Evolutionary conservation across 2,888 invertebrate genomes (phyloP), one percentile per base, ranked within the genome.

Genomic region (Hyppa rectilinea): DNA sequence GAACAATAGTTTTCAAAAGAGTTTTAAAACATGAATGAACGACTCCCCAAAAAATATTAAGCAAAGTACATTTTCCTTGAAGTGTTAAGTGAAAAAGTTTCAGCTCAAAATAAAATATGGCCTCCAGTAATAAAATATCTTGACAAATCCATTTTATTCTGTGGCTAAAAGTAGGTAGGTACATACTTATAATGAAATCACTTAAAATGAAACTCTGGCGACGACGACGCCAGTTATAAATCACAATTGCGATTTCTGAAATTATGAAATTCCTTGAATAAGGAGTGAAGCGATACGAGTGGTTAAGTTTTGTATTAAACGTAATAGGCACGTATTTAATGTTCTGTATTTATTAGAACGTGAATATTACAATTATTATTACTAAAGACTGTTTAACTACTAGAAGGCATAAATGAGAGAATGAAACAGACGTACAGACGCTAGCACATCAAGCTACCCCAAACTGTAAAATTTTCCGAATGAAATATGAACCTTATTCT

Each of bases 131-230:
- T 67, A 53, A 65, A 70, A 82, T 55, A 67, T 69, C 64, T 45
- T 63, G 60, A 56, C 40, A 20, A 59, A 69, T 67, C 60, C 56
- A 55, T 73, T 82, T 61, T 56, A 80, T 73, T 68, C 43, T 52
- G 31, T 29, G 59, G 45, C 31, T 67, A 59, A 64, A 67, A 70
- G 63, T 36, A 68, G 56, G 56, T 69, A n/a, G n/a, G n/a, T n/a
- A n/a, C n/a, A n/a, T n/a, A 66, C 52, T 58, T 29, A 34, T 31
- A 71, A 64, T 40, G 62, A 73, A 82, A 80, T 63, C 74, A 64
- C 65, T 77, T 80, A 77, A 61, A 74, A 71, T 69, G 65, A 74
- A 82, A 82, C 52, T 82, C 58, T 38, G 62, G 38, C 52, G 38
- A 31, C 58, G 55, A 34, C 56, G 71, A 43, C 17, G 60, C 12